These are phyloP conservation scores for Passerculus sandwichensis DNA, from an alignment of 2,797 vertebrate species.

Conservation along the genomic window DNA sequence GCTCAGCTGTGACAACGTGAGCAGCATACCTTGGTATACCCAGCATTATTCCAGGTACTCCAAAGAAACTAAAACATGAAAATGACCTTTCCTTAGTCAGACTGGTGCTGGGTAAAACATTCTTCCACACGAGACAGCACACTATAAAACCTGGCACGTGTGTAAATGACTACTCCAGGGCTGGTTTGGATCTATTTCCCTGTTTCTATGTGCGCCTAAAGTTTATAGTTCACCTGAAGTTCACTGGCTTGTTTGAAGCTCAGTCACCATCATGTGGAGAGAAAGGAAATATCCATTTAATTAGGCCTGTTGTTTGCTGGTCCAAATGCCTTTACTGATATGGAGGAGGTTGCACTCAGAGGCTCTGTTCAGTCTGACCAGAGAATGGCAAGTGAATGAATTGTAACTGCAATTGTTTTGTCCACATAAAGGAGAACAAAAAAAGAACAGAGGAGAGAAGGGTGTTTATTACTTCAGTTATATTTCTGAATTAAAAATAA, in stretches of 20 bases:
- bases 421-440: not conserved
- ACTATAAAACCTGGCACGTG: not conserved
- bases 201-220: not conserved
- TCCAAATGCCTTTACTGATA: not conserved
- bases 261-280: not conserved
- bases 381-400: not conserved
- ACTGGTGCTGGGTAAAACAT: not conserved
- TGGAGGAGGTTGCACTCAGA: not conserved
- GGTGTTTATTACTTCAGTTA: not conserved
- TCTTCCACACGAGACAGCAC: not conserved
- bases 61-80: not conserved
- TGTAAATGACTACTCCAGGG: not conserved
- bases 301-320: not conserved
- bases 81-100: not conserved
- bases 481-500: not conserved
- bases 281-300: not conserved
- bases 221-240: not conserved
- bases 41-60: not conserved
- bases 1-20: not conserved
- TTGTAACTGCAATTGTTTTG: not conserved
- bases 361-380: not conserved
- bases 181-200: not conserved
- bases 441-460: not conserved
- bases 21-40: not conserved
- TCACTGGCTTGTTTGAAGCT: not conserved